phyloP scores from a whole-genome alignment of 2,797 vertebrate genomes.

The Glossophaga mutica region DNA sequence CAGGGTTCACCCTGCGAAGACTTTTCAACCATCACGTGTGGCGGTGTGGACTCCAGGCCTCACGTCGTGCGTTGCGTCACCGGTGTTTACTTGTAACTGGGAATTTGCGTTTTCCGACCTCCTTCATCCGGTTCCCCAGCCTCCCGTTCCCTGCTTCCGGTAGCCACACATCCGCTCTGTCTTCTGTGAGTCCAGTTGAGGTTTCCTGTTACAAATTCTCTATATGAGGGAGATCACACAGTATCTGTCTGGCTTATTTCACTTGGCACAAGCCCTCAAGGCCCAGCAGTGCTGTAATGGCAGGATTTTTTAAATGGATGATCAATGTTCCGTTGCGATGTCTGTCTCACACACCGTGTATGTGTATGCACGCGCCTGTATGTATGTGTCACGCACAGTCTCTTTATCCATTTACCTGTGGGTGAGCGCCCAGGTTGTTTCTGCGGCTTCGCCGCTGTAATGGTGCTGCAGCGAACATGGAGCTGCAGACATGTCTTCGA shows the following conservation, averaged over 20 bases:
- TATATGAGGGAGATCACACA: neutral
- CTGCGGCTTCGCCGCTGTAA: too few species aligned
- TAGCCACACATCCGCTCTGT: neutral
- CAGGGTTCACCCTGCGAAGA: neutral
- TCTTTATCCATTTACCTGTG: neutral
- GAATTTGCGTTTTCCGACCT: neutral
- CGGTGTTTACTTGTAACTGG: neutral
- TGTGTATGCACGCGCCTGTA: neutral
- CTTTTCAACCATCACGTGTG: neutral
- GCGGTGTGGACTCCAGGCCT: neutral
- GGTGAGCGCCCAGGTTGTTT: neutral
- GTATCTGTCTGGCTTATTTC: neutral
- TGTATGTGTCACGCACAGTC: neutral
- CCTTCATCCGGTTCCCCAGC: neutral
- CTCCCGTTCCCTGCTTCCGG: too few species aligned
- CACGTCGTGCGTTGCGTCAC: neutral
- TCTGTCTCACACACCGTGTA: neutral
- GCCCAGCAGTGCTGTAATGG: neutral
- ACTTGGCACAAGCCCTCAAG: neutral
- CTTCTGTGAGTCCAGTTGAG: neutral
- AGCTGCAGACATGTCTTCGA: neutral
- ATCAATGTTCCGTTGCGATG: neutral
- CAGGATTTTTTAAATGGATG: neutral
- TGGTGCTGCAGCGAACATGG: neutral
- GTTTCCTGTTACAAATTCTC: neutral